phyloP scores from a whole-genome alignment of 2,797 vertebrate species.

The Rhinophrynus dorsalis region DNA sequence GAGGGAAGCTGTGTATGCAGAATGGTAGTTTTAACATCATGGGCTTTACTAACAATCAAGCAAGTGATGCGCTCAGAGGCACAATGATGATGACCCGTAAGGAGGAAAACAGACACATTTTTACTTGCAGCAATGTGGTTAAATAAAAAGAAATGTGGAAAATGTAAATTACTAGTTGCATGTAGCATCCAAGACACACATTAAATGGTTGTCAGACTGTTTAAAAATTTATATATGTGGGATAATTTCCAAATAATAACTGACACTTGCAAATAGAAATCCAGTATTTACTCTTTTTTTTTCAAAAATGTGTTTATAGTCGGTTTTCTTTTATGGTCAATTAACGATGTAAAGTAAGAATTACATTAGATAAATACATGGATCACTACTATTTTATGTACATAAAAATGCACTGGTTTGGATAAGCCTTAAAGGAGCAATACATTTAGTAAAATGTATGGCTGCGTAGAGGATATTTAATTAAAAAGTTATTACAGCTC shows the following conservation, averaged over 20 bases:
- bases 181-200: slow-evolving; percentile 19
- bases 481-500: too few relatives aligned
- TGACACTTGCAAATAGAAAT: slow-evolving; percentile 25
- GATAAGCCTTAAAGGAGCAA: neutral
- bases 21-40: slow-evolving; percentile 9
- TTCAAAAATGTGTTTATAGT: neutral
- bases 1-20: slow-evolving; percentile 5
- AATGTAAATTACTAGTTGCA: slow-evolving; percentile 26
- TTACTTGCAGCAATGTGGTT: slow-evolving; percentile 23
- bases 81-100: neutral
- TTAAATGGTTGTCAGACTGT: slow-evolving; percentile 23
- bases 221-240: slow-evolving; percentile 34
- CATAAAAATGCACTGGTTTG: neutral
- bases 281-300: slow-evolving; percentile 3
- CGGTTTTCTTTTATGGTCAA: neutral
- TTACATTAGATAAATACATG: neutral
- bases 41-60: neutral
- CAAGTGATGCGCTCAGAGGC: neutral
- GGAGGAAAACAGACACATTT: slow-evolving; percentile 26
- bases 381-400: neutral
- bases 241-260: slow-evolving; percentile 36
- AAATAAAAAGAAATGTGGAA: slow-evolving; percentile 6
- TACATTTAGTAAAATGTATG: too few relatives aligned
- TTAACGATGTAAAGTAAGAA: neutral
- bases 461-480: too few relatives aligned